Evolutionary conservation across 2,888 invertebrate species (phyloP).

Genomic region (Cataglyphis livida): DNA sequence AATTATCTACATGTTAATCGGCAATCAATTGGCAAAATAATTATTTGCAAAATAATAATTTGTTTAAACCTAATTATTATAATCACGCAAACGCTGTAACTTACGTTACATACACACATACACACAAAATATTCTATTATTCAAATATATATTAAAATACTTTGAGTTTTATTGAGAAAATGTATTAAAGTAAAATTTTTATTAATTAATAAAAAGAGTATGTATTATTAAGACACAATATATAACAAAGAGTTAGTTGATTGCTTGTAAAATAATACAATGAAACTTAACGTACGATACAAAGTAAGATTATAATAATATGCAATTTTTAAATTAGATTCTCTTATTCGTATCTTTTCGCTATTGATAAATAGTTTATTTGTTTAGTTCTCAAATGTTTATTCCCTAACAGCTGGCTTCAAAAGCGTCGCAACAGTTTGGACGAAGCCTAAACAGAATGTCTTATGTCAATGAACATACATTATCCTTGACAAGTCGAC

Average conservation of each 20-base stretch:
- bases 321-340: slow-evolving; percentile 9
- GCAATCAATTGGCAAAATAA: slow-evolving; percentile 75
- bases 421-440: slow-evolving; percentile 70
- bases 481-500: slow-evolving; percentile 63
- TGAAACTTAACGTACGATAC: not conserved
- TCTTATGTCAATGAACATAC: slow-evolving; percentile 39
- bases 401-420: slow-evolving; percentile 51
- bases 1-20: slow-evolving; percentile 75
- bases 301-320: not conserved
- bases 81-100: not conserved
- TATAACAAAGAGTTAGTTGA: not conserved
- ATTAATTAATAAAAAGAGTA: not conserved
- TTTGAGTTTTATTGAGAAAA: not conserved
- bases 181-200: not conserved
- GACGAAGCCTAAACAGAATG: slow-evolving; percentile 53
- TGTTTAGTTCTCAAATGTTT: slow-evolving; percentile 59
- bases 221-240: too few species aligned
- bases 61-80: slow-evolving; percentile 58
- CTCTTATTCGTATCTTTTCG: slow-evolving; percentile 7
- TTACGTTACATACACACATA: not conserved
- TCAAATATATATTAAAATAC: not conserved
- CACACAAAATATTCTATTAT: not conserved
- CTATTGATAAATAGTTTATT: slow-evolving; percentile 60
- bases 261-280: not conserved
- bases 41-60: slow-evolving; percentile 67